Evolutionary conservation across 1,140 invertebrate genomes (phyloP).

Genomic region (Ylistrum balloti): DNA sequence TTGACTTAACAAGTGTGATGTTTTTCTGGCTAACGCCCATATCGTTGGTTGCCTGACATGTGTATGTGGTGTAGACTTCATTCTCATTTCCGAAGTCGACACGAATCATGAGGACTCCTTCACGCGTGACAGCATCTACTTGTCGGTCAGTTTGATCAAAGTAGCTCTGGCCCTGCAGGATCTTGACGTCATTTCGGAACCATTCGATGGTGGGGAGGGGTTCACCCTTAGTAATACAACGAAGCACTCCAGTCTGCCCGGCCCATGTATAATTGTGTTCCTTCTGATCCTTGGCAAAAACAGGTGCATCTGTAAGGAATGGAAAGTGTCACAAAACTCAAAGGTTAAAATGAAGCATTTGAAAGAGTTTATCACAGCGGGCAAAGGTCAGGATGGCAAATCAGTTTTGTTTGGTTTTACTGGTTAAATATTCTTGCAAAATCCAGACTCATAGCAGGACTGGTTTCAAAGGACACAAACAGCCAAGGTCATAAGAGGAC

Average conservation of each 20-base stretch:
- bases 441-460: too few relatives aligned
- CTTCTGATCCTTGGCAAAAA: not conserved
- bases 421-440: too few relatives aligned
- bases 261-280: not conserved
- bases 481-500: too few relatives aligned
- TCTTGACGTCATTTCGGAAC: not conserved
- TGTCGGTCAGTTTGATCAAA: conserved; percentile 18
- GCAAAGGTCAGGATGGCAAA: too few relatives aligned
- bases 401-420: too few relatives aligned
- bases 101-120: not conserved
- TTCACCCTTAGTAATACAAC: not conserved
- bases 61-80: not conserved
- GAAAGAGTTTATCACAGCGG: too few relatives aligned
- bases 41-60: not conserved
- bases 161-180: not conserved
- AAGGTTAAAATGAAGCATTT: too few relatives aligned
- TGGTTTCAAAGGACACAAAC: too few relatives aligned
- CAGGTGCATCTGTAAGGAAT: not conserved
- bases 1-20: not conserved
- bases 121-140: not conserved
- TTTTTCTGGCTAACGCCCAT: not conserved
- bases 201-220: not conserved
- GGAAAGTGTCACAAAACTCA: too few relatives aligned
- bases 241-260: not conserved
- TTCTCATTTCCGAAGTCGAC: not conserved